Base-by-base conservation (phyloP, 2,797 vertebrate genomes). In the Chromis chromis region DNA sequence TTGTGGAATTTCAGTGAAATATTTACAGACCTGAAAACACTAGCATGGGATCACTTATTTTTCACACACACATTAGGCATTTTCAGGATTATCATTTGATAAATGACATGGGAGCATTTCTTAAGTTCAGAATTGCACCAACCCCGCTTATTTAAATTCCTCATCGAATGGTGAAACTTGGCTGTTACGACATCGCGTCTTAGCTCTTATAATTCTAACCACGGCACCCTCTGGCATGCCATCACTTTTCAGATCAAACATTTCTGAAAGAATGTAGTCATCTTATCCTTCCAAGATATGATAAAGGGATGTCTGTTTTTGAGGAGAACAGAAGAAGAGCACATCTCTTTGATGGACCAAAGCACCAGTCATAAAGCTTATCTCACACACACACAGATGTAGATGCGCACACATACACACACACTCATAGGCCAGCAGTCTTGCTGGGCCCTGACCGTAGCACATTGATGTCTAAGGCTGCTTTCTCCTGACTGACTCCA, bases 351-450 rank as follows among this genome's bases (percentile, higher is more conserved):
- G 86, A 91, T 86, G 74, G 78, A 78, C 82, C 83, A 86, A 88
- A 85, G 90, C 71, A 71, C 73, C 67, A 73, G 76, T 84, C 84
- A 88, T 89, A 82, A 89, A 86, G 82, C 90, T 90, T 91, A 91
- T 92, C 90, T 76, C 65, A 19, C 67, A 65, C 67, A 85, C 44
- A 69, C 49, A 68, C 71, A 60, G 63, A 58, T 56, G 68, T 28
- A 59, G 27, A 68, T 46, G 33, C 54, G 52, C 65, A 59, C 55
- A 62, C 65, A 81, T 17, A 81, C 67, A 82, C n/a, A 76, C 61
- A 81, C n/a, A 81, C 67, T 82, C 24, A 78, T 22, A 68, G 61
- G 36, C 44, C 66, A 16, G 76, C 71, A 75, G 72, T 70, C 77
- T 72, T 71, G 78, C 90, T 85, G 78, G 71, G 83, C 57, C 56